Evolutionary conservation across 1,140 invertebrate genomes (phyloP).

Genomic region (Trigoniulus corallinus): DNA sequence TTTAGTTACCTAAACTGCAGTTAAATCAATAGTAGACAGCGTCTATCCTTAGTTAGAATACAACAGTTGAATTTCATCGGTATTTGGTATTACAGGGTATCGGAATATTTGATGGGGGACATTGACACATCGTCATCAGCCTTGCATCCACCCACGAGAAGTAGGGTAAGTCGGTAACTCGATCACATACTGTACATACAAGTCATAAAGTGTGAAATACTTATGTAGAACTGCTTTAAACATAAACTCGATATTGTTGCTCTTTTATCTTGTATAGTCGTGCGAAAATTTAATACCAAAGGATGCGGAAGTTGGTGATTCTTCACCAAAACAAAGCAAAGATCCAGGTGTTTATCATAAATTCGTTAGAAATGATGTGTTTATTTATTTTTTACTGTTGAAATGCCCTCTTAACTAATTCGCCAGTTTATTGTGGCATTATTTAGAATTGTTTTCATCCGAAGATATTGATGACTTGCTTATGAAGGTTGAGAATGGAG

Average conservation of each 20-base stretch:
- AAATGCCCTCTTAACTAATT: no score
- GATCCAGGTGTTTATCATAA: no score
- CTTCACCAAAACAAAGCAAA: background rate
- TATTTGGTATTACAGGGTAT: constrained; percentile 31
- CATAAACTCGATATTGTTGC: background rate
- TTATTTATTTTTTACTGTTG: no score
- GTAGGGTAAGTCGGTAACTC: constrained; percentile 25
- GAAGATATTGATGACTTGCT: constrained; percentile 26
- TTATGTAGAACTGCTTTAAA: background rate
- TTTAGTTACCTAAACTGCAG: no score
- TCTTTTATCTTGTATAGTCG: constrained; percentile 17
- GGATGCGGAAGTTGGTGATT: constrained; percentile 5
- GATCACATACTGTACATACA: no score
- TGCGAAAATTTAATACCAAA: constrained; percentile 21
- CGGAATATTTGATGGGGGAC: constrained; percentile 38
- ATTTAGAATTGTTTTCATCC: constrained; percentile 14
- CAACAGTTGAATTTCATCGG: no score
- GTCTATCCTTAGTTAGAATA: no score
- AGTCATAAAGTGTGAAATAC: no score
- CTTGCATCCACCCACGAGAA: constrained; percentile 19
- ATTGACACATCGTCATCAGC: constrained; percentile 22
- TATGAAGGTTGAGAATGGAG: constrained; percentile 27
- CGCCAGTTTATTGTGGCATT: no score
- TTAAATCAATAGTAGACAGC: no score
- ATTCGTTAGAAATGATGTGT: no score